Evolutionary conservation across 2,888 invertebrate genomes (phyloP), one percentile per base, ranked within the genome.

Genomic region (Zygogramma bicolorata): DNA sequence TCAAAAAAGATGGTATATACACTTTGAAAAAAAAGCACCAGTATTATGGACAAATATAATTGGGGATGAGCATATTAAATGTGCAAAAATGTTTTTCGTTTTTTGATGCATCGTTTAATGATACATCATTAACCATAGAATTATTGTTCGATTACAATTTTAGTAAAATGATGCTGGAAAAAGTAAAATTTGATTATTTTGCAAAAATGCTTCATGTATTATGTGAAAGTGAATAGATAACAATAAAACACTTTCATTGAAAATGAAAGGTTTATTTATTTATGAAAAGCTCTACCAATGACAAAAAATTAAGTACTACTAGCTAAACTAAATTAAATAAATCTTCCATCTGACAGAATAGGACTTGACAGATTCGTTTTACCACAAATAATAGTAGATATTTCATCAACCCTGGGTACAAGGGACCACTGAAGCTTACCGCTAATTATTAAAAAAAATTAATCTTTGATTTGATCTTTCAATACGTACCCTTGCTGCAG

Each of bases 401-500:
- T 65, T 5, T 65, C n/a, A 65, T 65, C 65, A 65, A 46, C 18
- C 20, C 49, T 34, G n/a, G 27, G 38, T 13, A 70, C 40, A 31
- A 70, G 53, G n/a, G 40, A 27, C 58, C 58, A 70, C 13, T 29
- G 40, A 15, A 70, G 27, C 10, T 49, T n/a, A 38, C 15, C 38
- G 13, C 42, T 58, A 57, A 70, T 53, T 34, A 70, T 70, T 63
- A 65, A 18, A 70, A 70, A 70, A 4, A 57, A 42, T 63, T 20
- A 70, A 53, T 29, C 70, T 13, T 57, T n/a, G n/a, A n/a, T n/a
- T n/a, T n/a, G n/a, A n/a, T n/a, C n/a, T n/a, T n/a, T n/a, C n/a
- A n/a, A n/a, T 63, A 72, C 76, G 76, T 5, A 78, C 79, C 18
- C 76, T 18, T 5, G 76, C 77, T 57, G 40, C 42, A 27, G 77